Base-by-base conservation (phyloP, 1,140 invertebrate species). In the Cheumatopsyche charites region DNA sequence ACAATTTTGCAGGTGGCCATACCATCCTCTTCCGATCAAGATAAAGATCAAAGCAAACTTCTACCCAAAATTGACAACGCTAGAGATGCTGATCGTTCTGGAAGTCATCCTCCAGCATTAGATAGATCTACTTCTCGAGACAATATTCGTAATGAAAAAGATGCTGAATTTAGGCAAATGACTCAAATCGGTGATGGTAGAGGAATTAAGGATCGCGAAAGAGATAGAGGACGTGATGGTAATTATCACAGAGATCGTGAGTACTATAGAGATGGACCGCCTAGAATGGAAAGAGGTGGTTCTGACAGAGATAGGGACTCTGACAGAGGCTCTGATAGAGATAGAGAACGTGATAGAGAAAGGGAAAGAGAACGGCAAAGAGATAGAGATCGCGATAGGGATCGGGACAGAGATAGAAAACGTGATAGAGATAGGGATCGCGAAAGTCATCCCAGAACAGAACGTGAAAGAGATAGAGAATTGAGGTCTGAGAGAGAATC, bases 141-240 rank as follows among this genome's bases (percentile, higher is more conserved):
- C 45, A 78, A 73, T 76, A 75, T 72, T 52, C 65, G 58, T 11
- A 73, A 61, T 23, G 67, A 52, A 15, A 58, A 58, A 58, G 43
- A 36, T 6, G 75, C 77, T 0, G 80, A 80, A 69, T 83, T 83
- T 68, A 77, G 79, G 71, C 81, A 82, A 70, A 71, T 83, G 41
- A 80, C 82, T 6, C 79, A 82, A 74, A 81, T 83, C 62, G 71
- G 75, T 6, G 81, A 82, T 73, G 80, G 78, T 21, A 78, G 82
- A 52, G 80, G 75, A 36, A 84, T 85, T 58, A 79, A 82, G 62
- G 80, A 82, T 72, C 78, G 81, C 41, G 82, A 85, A 19, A 78
- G 79, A 62, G 81, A 83, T 29, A 71, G 75, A 62, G 65, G 71
- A 11, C 67, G 70, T 17, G 74, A 73, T 25, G 47, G 71, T 15